phyloP scores from a whole-genome alignment of 2,888 invertebrate species.

The Tethea ocularis region DNA sequence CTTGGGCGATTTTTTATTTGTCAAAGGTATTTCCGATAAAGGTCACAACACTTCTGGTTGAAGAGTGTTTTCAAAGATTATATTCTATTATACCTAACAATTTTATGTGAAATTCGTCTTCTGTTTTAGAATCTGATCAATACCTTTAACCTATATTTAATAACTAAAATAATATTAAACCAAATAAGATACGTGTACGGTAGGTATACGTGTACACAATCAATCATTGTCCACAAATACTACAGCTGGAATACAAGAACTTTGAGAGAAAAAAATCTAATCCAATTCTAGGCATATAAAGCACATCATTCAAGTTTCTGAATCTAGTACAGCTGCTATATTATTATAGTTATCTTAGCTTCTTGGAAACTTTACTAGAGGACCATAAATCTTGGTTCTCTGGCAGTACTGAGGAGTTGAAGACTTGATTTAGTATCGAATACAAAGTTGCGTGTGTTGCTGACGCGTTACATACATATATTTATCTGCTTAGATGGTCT shows the following conservation, averaged over 20 bases:
- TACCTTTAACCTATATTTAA: no score
- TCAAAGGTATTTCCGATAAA: neutral
- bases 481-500: neutral
- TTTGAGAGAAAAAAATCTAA: neutral
- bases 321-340: conserved; percentile 18
- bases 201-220: no score
- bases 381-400: conserved; percentile 9
- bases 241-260: neutral
- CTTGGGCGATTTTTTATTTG: no score
- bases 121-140: no score
- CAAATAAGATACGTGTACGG: no score
- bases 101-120: no score
- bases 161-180: no score
- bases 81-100: no score
- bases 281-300: neutral
- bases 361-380: conserved; percentile 19
- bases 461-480: neutral
- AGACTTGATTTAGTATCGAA: conserved; percentile 6
- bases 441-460: neutral
- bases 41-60: neutral
- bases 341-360: conserved; percentile 13
- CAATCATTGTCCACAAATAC: neutral
- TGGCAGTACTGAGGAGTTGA: neutral
- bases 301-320: conserved; percentile 20
- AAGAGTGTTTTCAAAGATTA: neutral